Conservation (phyloP, 2,113 vertebrate genomes). For the Sterna hirundo region DNA sequence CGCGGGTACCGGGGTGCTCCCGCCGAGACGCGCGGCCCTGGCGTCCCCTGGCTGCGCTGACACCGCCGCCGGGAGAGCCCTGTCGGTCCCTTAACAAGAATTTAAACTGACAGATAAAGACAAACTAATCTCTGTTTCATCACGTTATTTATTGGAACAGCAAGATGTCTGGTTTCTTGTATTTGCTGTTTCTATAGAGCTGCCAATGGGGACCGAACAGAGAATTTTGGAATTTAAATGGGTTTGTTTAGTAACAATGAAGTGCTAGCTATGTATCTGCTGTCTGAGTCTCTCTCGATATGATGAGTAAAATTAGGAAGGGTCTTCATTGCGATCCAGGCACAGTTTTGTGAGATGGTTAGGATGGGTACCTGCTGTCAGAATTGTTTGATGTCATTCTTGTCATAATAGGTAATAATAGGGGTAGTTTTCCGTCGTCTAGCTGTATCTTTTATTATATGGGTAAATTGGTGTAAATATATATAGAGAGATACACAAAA, state of each 20-base stretch:
- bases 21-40: background rate
- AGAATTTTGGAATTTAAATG: background rate
- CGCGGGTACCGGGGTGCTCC: fast-evolving
- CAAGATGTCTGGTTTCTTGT: background rate
- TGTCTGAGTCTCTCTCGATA: fast-evolving
- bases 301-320: background rate
- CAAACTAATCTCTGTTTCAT: background rate
- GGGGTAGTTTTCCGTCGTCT: background rate
- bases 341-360: background rate
- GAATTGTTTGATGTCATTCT: background rate
- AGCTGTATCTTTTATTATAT: background rate
- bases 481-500: background rate
- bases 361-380: background rate
- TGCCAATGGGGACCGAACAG: background rate
- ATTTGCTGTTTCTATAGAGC: background rate
- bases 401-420: fast-evolving
- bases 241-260: background rate
- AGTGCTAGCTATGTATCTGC: background rate
- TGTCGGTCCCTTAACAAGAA: background rate
- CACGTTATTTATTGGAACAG: background rate
- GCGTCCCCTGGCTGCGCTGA: background rate
- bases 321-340: background rate
- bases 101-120: background rate
- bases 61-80: background rate
- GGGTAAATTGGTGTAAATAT: background rate